Evolutionary conservation across 53 echinoderm and acorn worm species (phyloP).

Genomic region (Holothuria scabra): DNA sequence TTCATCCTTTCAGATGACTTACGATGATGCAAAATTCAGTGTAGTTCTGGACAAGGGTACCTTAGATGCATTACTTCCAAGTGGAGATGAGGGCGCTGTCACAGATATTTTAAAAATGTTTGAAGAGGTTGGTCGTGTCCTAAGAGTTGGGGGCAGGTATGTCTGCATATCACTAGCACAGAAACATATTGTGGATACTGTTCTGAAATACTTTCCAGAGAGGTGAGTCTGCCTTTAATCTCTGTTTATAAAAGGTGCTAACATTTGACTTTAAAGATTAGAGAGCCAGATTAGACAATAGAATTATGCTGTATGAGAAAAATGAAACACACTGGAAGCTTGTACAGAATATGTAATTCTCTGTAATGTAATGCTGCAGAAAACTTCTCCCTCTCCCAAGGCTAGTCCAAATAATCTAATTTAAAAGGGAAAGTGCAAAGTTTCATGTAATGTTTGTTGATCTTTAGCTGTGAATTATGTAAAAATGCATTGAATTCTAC

Average conservation of each 20-base stretch:
- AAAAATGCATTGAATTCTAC: too few species aligned
- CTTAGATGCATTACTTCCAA: slow-evolving; percentile 66
- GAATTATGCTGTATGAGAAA: too few species aligned
- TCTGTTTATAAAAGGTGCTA: background rate
- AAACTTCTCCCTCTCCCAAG: too few species aligned
- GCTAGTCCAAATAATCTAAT: too few species aligned
- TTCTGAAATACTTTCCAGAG: slow-evolving; percentile 68
- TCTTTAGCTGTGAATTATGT: too few species aligned
- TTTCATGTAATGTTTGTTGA: too few species aligned
- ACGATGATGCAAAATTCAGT: slow-evolving; percentile 69
- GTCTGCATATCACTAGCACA: slow-evolving; percentile 78
- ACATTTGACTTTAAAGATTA: background rate
- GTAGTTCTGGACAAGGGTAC: slow-evolving; percentile 83
- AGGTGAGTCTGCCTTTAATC: slow-evolving; percentile 53
- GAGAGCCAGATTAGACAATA: background rate
- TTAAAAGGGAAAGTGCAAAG: too few species aligned
- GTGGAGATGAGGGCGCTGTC: background rate
- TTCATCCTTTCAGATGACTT: slow-evolving; percentile 65
- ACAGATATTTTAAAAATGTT: slow-evolving; percentile 55
- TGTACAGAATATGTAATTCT: background rate
- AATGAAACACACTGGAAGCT: too few species aligned
- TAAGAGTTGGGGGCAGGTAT: slow-evolving; percentile 78
- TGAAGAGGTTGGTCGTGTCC: slow-evolving; percentile 68
- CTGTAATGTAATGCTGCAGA: background rate
- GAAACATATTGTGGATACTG: slow-evolving; percentile 55